Base-by-base conservation (phyloP, 2,888 invertebrate species). In the Muscina levida region DNA sequence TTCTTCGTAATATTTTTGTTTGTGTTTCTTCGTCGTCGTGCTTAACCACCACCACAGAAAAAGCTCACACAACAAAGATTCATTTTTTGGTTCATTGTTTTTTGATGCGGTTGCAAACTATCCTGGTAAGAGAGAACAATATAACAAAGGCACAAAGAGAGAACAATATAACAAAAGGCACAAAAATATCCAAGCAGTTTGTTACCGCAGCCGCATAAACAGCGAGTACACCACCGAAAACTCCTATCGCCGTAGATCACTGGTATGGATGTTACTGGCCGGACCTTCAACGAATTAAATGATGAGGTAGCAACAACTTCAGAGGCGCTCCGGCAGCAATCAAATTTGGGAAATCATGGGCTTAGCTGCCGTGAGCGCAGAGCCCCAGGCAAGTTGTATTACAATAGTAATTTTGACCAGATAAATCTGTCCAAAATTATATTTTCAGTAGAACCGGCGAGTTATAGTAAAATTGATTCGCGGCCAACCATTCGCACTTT, bases 111-210 rank as follows among this genome's bases (percentile, higher is more conserved):
- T n/a, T n/a, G n/a, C n/a, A n/a, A n/a, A n/a, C n/a, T n/a, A n/a
- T n/a, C n/a, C 26, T 56, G 39, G 19, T 81, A 37, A 10, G 37
- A 37, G 37, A 10, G 37, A 10, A 37, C 4, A 76, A 72, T 65
- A 5, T 76, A 39, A 72, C 68, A 13, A 80, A 72, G 22, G 76
- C 75, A 19, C 79, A 80, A 46, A 48, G 37, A 65, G 56, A 56
- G n/a, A 72, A 37, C 44, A 73, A 77, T 48, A 26, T 2, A 11
- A 24, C 5, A 17, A 80, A 72, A 15, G 76, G 70, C 17, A 76
- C 37, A 4, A 10, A 37, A 37, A 6, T n/a, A n/a, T n/a, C n/a
- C n/a, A n/a, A n/a, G n/a, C n/a, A n/a, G n/a, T n/a, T n/a, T n/a
- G n/a, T n/a, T n/a, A n/a, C n/a, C n/a, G n/a, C n/a, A n/a, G n/a